Conservation (phyloP, 1,140 invertebrate genomes). For the Cepaea nemoralis region DNA sequence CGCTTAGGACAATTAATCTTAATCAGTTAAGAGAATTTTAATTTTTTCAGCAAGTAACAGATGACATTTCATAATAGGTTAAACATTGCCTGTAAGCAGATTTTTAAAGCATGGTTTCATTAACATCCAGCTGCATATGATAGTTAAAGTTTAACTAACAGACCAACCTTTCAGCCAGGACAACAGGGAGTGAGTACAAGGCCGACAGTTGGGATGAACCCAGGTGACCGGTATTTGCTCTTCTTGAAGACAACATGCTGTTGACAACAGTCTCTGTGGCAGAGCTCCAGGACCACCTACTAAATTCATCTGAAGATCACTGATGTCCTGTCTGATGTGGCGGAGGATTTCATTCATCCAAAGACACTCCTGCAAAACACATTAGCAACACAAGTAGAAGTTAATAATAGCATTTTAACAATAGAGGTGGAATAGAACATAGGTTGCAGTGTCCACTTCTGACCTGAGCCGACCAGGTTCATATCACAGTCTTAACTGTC, state of each 20-base stretch:
- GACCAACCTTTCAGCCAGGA: slow-evolving; percentile 65
- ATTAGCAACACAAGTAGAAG: neutral
- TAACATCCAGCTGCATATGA: too few relatives aligned
- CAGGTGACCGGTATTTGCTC: slow-evolving; percentile 67
- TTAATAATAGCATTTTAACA: too few relatives aligned
- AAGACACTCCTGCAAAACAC: slow-evolving; percentile 64
- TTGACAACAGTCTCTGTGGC: slow-evolving; percentile 49
- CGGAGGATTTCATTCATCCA: slow-evolving; percentile 68
- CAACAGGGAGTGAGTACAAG: slow-evolving; percentile 67
- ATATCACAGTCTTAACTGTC: too few relatives aligned
- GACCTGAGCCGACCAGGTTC: too few relatives aligned
- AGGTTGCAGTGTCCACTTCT: too few relatives aligned
- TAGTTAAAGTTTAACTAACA: neutral
- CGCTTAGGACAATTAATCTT: too few relatives aligned
- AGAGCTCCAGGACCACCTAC: slow-evolving; percentile 63
- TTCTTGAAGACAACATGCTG: slow-evolving; percentile 60
- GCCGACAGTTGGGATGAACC: slow-evolving; percentile 69
- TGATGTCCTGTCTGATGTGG: slow-evolving; percentile 67
- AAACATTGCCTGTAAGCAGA: too few relatives aligned
- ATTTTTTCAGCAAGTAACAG: too few relatives aligned
- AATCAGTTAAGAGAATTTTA: too few relatives aligned
- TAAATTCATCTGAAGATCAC: slow-evolving; percentile 59
- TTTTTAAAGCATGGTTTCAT: too few relatives aligned
- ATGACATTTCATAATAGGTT: too few relatives aligned
- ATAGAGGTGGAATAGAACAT: too few relatives aligned